Evolutionary conservation across 2,113 vertebrate genomes (phyloP).

Genomic region (Otis tarda): DNA sequence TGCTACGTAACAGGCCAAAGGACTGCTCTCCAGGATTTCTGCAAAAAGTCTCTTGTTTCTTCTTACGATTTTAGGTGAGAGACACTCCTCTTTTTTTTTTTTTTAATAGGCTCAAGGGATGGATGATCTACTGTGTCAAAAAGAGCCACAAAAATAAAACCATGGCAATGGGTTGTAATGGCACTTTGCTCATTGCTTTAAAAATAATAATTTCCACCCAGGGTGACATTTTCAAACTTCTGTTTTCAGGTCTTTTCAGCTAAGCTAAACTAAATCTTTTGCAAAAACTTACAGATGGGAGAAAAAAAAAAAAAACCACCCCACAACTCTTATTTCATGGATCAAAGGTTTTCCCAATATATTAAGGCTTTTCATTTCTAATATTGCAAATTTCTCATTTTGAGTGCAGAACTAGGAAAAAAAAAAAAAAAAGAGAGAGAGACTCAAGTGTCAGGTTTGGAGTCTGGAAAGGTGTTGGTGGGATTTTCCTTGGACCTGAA

Average conservation of each 20-base stretch:
- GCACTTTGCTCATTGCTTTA: neutral
- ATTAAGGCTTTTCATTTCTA: conserved; percentile 57
- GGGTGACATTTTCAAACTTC: conserved; percentile 63
- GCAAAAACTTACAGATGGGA: conserved; percentile 7
- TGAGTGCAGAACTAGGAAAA: neutral
- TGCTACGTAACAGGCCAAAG: neutral
- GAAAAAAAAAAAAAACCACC: neutral
- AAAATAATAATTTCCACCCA: neutral
- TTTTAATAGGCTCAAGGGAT: neutral
- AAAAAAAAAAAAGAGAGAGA: neutral
- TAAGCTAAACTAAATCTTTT: conserved; percentile 2
- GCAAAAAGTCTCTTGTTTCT: neutral
- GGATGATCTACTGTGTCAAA: neutral
- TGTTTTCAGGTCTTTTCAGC: neutral
- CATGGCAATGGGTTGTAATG: neutral
- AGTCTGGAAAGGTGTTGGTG: neutral
- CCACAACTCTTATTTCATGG: conserved; percentile 48
- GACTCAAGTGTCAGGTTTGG: neutral
- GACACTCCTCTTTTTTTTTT: neutral
- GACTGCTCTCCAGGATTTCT: neutral
- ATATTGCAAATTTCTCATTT: conserved; percentile 41
- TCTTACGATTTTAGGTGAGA: neutral
- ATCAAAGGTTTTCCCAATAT: conserved; percentile 65
- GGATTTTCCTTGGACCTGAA: neutral
- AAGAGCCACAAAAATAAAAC: neutral